Evolutionary conservation across 2,797 vertebrate genomes (phyloP), one percentile per base, ranked within the genome.

Genomic region (Orestias chungarensis): DNA sequence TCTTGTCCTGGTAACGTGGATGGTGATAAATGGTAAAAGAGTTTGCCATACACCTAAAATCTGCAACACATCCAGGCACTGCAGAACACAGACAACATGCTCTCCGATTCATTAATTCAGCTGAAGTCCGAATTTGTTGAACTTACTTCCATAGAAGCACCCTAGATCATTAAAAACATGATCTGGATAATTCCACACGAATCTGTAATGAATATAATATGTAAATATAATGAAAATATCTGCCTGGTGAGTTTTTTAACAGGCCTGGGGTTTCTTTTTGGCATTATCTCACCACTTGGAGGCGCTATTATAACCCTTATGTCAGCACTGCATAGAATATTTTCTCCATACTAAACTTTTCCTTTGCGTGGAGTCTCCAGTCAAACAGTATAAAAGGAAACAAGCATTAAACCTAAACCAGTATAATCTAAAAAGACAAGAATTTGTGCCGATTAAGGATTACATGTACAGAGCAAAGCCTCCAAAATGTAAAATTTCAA

Each of bases 41-140:
- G n/a, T 20, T 62, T 62, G 59, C 59, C 59, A 14, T 62, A 62
- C 2, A 0, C 64, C 78, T 84, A 68, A 83, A 83, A 85, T 82
- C 76, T 57, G 73, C 84, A 80, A 74, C 73, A 50, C 62, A 78
- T 74, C 73, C 68, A 50, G 29, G 80, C 82, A 80, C 70, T 29
- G 76, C 79, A 57, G 31, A 65, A 23, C 62, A 35, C 27, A 52
- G 44, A 6, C 44, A n/a, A 12, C 20, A 33, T n/a, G 8, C 33
- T 11, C 47, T 17, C 11, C 33, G 33, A 20, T 61, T 15, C 1
- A 33, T 40, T 62, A n/a, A 12, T 62, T 20, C 20, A n/a, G 35
- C 59, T 40, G 20, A 40, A 35, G 18, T 7, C 11, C 2, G 23
- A 6, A 12, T 50, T n/a, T 4, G 11, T 43, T 14, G 42, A 14